Percentiles rank a stretch among this genome's conserved stretches.
These are phyloP conservation scores for Lithosia quadra DNA, from an alignment of 2,888 invertebrate genomes.

Conservation along the genomic window DNA sequence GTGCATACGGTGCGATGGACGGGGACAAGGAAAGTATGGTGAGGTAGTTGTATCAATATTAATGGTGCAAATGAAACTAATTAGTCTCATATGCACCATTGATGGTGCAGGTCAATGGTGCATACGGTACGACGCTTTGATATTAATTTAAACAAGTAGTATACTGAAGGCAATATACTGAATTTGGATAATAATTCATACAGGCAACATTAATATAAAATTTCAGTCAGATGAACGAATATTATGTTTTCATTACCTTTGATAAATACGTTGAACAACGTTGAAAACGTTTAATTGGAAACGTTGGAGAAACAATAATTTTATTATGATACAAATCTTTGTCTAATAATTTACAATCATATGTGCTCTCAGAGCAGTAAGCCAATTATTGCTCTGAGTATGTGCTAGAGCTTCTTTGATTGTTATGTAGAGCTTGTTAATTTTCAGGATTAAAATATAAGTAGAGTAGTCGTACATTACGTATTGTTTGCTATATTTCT, in stretches of 20 bases:
- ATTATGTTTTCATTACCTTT: not conserved
- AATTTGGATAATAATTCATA: not conserved
- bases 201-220: not conserved
- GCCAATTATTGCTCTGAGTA: no score
- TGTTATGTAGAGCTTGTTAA: no score
- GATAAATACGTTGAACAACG: not conserved
- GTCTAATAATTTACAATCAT: not conserved
- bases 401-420: not conserved
- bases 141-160: not conserved
- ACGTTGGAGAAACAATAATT: not conserved
- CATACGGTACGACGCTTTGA: no score
- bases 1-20: no score
- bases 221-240: not conserved
- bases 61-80: no score
- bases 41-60: no score
- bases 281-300: not conserved
- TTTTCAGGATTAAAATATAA: not conserved
- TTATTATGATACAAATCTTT: not conserved
- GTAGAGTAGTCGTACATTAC: no score
- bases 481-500: no score
- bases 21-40: no score
- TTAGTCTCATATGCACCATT: no score
- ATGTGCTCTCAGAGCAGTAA: no score
- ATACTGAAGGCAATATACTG: not conserved
- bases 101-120: no score